These are phyloP conservation scores for Choreutis nemorana DNA, from an alignment of 2,888 invertebrate species.

Conservation along the genomic window DNA sequence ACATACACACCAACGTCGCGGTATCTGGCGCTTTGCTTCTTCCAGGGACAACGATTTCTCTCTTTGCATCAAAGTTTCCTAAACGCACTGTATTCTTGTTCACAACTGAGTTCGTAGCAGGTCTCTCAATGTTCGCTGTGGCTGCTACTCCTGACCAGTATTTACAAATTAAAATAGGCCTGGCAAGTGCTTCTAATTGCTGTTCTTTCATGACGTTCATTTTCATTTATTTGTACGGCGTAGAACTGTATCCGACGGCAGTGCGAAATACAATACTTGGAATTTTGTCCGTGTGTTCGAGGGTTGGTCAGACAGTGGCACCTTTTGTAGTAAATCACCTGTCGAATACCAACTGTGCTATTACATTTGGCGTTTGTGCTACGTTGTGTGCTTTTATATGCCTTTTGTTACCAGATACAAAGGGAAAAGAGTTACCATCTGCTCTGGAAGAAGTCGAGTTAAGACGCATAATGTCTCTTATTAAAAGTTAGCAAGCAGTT, in stretches of 20 bases:
- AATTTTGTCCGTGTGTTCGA: constrained; percentile 78
- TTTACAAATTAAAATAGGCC: constrained; percentile 55
- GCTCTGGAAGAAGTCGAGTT: constrained; percentile 32
- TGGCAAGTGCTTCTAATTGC: constrained; percentile 76
- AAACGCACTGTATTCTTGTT: constrained; percentile 71
- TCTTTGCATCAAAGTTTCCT: constrained; percentile 65
- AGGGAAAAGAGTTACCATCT: constrained; percentile 32
- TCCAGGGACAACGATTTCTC: constrained; percentile 67
- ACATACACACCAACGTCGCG: constrained; percentile 81
- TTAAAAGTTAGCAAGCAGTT: too few species aligned
- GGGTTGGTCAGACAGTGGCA: constrained; percentile 81
- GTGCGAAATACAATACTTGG: constrained; percentile 85
- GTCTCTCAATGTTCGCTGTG: constrained; percentile 30
- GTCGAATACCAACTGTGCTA: constrained; percentile 23
- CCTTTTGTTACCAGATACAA: constrained; percentile 70
- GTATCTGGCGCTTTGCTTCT: constrained; percentile 72
- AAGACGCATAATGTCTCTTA: too few species aligned
- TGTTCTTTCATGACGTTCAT: constrained; percentile 83
- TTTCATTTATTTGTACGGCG: constrained; percentile 81
- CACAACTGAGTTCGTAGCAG: constrained; percentile 49
- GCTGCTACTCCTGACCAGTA: constrained; percentile 22
- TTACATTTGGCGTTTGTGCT: constrained; percentile 72
- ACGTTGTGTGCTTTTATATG: constrained; percentile 70
- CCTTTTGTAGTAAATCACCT: constrained; percentile 78
- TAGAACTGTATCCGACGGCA: constrained; percentile 87